Evolutionary conservation across 2,888 invertebrate genomes (phyloP), one percentile per base, ranked within the genome.

Genomic region (Pterostichus niger): DNA sequence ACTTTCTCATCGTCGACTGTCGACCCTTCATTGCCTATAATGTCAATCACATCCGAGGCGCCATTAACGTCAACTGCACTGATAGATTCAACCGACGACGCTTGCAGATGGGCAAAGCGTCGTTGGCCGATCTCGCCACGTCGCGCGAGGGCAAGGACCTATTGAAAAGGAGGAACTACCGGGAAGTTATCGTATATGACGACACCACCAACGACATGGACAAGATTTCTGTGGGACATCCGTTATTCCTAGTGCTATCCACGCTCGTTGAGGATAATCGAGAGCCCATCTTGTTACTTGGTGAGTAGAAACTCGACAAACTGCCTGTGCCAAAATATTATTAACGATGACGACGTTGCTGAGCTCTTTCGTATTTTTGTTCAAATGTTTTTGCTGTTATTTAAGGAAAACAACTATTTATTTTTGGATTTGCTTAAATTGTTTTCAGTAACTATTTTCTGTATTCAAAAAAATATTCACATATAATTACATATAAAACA

Each of bases 21-120:
- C 91, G 95, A 64, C 93, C 94, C 1, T 95, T 95, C 88, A 92
- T 94, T 85, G 92, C 93, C 83, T 95, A 93, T 90, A 94, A 95
- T 88, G 91, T 92, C 85, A 92, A 92, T 87, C 95, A 95, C 89
- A 93, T 95, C 85, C 90, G 91, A 83, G 94, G 94, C 52, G 93
- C 94, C 31, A 92, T 94, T 86, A 95, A 95, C 89, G 92, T 95
- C 84, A 94, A 94, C 88, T 95, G 94, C 87, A 92, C 93, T 46
- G 94, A 95, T 88, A 91, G 94, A 68, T 93, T 94, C 88, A 94
- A 94, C 88, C 91, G 94, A 83, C 91, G 93, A 85, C 90, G 95
- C 35, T 89, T 95, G 84, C 93, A 94, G 87, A 92, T 93, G 87
- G 94, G 94, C 10, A 93, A 93, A 86, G 93, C 93, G 9, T 91